phyloP scores from a whole-genome alignment of 2,797 vertebrate genomes.

The Xerus rutilus region DNA sequence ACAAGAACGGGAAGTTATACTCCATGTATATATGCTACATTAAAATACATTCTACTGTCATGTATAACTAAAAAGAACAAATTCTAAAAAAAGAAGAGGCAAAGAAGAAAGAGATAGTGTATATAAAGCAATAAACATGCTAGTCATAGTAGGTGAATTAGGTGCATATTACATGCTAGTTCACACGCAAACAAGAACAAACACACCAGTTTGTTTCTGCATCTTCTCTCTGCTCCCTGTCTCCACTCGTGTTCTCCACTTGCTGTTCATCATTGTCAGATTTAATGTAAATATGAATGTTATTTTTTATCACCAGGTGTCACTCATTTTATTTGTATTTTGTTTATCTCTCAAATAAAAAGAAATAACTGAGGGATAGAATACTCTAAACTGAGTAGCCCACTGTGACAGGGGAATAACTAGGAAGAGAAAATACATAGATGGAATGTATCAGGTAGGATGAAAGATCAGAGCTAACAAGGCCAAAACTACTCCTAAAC shows the following conservation, averaged over 20 bases:
- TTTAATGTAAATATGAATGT: background rate
- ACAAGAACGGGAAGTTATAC: no score
- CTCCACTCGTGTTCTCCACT: background rate
- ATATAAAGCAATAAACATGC: background rate
- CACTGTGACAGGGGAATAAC: background rate
- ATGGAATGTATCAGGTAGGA: background rate
- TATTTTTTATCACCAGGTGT: background rate
- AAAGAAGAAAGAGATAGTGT: background rate
- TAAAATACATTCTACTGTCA: no score
- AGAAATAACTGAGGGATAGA: background rate
- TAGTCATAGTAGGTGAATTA: background rate
- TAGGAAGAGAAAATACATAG: background rate
- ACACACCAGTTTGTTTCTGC: background rate
- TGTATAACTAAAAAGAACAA: no score
- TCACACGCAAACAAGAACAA: background rate
- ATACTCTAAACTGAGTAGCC: background rate
- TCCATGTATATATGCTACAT: no score
- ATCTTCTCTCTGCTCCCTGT: background rate
- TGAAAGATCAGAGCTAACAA: background rate
- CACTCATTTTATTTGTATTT: background rate
- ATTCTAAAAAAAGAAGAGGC: no score
- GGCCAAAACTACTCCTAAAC: background rate
- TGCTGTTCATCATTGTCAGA: background rate
- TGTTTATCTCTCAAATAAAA: background rate
- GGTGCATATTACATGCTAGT: background rate